Evolutionary conservation across 53 echinoderm and acorn worm genomes (phyloP).

Genomic region (Arbacia lixula): DNA sequence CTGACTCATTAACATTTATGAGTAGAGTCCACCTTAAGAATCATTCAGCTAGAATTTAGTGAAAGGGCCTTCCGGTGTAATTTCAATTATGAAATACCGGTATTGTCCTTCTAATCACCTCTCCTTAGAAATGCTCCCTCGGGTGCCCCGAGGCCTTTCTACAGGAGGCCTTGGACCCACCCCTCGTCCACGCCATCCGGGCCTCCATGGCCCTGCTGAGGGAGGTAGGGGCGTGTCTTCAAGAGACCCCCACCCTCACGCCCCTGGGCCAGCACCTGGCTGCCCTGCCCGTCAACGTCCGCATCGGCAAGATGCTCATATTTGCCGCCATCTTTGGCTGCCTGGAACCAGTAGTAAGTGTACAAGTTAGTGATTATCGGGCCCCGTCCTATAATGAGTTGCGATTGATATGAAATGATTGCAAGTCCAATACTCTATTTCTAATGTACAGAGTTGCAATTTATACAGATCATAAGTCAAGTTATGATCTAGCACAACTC

Average conservation of each 20-base stretch:
- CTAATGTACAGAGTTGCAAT: too few relatives aligned
- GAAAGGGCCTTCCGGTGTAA: too few relatives aligned
- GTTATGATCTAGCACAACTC: too few relatives aligned
- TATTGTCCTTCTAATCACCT: too few relatives aligned
- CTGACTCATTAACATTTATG: too few relatives aligned
- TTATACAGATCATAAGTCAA: too few relatives aligned
- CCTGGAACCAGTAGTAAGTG: constrained; percentile 90
- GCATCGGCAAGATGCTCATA: constrained; percentile 93
- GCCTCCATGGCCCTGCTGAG: constrained; percentile 83
- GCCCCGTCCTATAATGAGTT: too few relatives aligned
- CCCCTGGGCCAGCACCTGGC: constrained; percentile 92
- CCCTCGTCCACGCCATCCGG: constrained; percentile 70
- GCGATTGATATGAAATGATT: too few relatives aligned
- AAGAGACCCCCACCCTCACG: constrained; percentile 72
- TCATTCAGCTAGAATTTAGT: too few relatives aligned
- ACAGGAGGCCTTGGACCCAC: constrained; percentile 80
- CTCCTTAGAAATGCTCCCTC: constrained; percentile 82
- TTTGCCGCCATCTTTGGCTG: constrained; percentile 97
- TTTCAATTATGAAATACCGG: too few relatives aligned
- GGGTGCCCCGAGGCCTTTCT: constrained; percentile 87
- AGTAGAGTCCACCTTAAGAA: too few relatives aligned
- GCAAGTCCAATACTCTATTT: too few relatives aligned
- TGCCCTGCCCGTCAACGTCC: constrained; percentile 88
- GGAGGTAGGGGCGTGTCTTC: constrained; percentile 89
- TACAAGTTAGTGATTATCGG: neutral